Base-by-base conservation (phyloP, 2,113 vertebrate genomes). In the Phalacrocorax aristotelis region DNA sequence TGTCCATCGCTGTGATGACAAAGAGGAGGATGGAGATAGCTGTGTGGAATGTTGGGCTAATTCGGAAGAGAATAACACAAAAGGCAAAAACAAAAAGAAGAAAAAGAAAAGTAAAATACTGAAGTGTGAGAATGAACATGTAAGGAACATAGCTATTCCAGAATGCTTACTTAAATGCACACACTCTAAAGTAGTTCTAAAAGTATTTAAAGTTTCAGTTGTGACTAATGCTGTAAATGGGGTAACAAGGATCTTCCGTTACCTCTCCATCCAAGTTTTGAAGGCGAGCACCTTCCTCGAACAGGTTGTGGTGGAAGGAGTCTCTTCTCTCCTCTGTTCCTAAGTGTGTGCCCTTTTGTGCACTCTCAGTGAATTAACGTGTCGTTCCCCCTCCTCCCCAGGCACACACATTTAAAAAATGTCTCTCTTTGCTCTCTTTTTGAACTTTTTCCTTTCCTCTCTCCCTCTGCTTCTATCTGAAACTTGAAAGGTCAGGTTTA, bases 1-100 rank as follows among this genome's bases (percentile, higher is more conserved):
- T 42, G 97, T 97, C 90, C 98, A 99, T 94, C 98, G 97, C 96
- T 99, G 98, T 91, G 98, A 98, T 3, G 98, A 99, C 94, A 99
- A 99, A 89, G 99, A 99, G 88, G 99, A 99, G 97, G 99, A 99
- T 34, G 98, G 98, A 14, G 98, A 99, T 80, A 99, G 99, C 83
- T 99, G 99, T 40, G 98, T 99, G 91, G 99, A 99, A 91, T 99
- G 98, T 97, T 99, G 99, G 99, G 98, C 99, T 36, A 99, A 98
- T 92, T 97, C 98, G 2, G 98, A 98, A 92, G 99, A 99, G 93
- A 98, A 90, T 32, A 98, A 93, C 86, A 97, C 96, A 94, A 99
- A 99, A 95, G 98, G 98, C 96, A 99, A 99, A 98, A 99, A 98
- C 97, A 99, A 99, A 98, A 99, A 99, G 97, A 99, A 99, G 98